Base-by-base conservation (phyloP, 2,113 vertebrate genomes). In the Colius striatus region DNA sequence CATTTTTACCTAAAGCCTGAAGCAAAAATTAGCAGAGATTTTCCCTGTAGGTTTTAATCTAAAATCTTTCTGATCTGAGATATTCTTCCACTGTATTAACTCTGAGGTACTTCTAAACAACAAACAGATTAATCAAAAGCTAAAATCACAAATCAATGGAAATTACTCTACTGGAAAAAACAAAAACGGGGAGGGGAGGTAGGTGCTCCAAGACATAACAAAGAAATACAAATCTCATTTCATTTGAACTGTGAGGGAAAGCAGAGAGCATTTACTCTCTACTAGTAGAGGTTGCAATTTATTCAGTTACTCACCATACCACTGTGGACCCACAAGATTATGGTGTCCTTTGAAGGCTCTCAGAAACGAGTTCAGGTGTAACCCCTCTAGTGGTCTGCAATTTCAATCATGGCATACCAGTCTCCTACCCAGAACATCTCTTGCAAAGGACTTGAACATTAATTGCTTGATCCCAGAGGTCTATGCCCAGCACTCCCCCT, bases 1-100 rank as follows among this genome's bases (percentile, higher is more conserved):
- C 60, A 30, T 54, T 96, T 97, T 92, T 89, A 92, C 45, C 36
- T 92, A 85, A 63, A 47, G 30, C 21, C 61, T 48, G 55, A 61
- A 91, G 32, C 11, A 92, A 90, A 89, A 94, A 29, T 20, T 17
- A 84, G n/a, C 11, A 72, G 55, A 81, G 22, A 80, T 54, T 77
- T 75, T 94, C 54, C 51, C 41, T 88, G 58, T 60, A 68, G 29
- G n/a, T 45, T 60, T 80, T 92, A 50, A 75, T 14, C 17, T 67
- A 87, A 92, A 92, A 67, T n/a, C 32, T n/a, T 93, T 76, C 29
- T 66, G 47, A 51, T 74, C 45, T 57, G n/a, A 66, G 55, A 62
- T 57, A 75, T 47, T 53, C 6, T 89, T 87, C 32, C 71, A 81
- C 70, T 62, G 60, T 29, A 62, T 65, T 68, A 71, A 43, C 84